Conservation (phyloP, 2,888 invertebrate genomes). For the Spisula subtruncata region DNA sequence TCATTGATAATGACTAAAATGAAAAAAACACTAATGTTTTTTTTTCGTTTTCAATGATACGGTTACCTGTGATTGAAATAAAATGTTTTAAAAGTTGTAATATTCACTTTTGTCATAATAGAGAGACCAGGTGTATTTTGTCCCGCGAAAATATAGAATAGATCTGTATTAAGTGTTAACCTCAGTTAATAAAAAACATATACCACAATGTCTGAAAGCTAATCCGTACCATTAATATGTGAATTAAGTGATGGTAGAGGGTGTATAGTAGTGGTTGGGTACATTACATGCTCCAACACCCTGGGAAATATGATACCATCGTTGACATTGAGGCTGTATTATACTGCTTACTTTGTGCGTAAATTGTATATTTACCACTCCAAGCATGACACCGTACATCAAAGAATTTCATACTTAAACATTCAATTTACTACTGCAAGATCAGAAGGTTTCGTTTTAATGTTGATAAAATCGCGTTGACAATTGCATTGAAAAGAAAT, state of each 20-base stretch:
- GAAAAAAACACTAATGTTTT: no score
- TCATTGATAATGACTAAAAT: no score
- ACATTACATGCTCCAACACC: conserved; percentile 20
- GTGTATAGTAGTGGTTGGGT: not conserved
- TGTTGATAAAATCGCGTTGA: conserved; percentile 36
- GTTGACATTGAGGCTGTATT: not conserved
- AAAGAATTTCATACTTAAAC: conserved; percentile 27
- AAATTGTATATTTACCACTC: conserved; percentile 19
- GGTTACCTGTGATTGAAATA: no score
- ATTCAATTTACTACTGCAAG: conserved; percentile 37
- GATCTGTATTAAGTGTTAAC: not conserved
- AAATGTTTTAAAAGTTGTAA: no score
- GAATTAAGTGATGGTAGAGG: not conserved
- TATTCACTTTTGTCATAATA: no score
- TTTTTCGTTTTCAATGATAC: no score
- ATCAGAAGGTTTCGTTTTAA: conserved; percentile 38
- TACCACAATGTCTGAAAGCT: conserved; percentile 2
- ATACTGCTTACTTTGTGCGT: conserved; percentile 16
- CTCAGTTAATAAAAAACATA: not conserved
- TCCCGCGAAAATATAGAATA: not conserved
- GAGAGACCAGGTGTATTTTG: not conserved
- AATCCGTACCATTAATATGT: not conserved
- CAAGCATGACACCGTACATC: conserved; percentile 13
- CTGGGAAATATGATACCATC: not conserved
- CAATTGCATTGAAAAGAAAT: conserved; percentile 21